Conservation (phyloP, 2,888 invertebrate genomes). For the Andrena marginata region DNA sequence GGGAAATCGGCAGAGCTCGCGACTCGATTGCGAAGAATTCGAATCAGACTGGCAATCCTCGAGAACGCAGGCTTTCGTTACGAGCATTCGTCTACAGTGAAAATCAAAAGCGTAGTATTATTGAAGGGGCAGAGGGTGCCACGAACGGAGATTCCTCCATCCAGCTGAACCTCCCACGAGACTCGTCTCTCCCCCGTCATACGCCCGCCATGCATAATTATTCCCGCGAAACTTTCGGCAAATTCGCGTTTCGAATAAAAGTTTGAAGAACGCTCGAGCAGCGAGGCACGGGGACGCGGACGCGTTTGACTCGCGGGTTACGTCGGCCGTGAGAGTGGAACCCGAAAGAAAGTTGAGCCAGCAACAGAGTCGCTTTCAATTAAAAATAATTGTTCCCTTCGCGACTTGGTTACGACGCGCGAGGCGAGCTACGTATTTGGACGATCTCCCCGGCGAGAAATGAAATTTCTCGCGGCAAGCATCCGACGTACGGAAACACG, state of each 20-base stretch:
- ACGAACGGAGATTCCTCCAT: neutral
- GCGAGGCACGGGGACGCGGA: neutral
- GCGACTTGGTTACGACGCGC: neutral
- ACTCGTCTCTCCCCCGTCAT: neutral
- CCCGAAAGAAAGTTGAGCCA: slow-evolving; percentile 29
- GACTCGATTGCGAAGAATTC: neutral
- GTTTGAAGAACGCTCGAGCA: slow-evolving; percentile 17
- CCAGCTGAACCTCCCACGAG: neutral
- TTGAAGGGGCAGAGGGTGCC: neutral
- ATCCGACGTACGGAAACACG: neutral
- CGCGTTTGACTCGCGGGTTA: neutral
- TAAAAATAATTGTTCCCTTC: slow-evolving; percentile 48
- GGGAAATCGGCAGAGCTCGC: neutral
- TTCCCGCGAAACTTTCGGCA: slow-evolving; percentile 40
- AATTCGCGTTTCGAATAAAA: slow-evolving; percentile 29
- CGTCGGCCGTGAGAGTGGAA: neutral
- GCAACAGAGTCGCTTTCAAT: slow-evolving; percentile 21
- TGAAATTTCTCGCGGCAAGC: neutral
- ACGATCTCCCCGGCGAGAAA: neutral
- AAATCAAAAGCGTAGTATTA: neutral
- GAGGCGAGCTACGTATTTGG: neutral
- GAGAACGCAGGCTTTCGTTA: too few species aligned
- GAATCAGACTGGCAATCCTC: too few species aligned
- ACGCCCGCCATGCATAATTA: slow-evolving; percentile 33
- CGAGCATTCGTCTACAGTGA: neutral